Evolutionary conservation across 2,888 invertebrate genomes (phyloP).

Genomic region (Halictus ligatus): DNA sequence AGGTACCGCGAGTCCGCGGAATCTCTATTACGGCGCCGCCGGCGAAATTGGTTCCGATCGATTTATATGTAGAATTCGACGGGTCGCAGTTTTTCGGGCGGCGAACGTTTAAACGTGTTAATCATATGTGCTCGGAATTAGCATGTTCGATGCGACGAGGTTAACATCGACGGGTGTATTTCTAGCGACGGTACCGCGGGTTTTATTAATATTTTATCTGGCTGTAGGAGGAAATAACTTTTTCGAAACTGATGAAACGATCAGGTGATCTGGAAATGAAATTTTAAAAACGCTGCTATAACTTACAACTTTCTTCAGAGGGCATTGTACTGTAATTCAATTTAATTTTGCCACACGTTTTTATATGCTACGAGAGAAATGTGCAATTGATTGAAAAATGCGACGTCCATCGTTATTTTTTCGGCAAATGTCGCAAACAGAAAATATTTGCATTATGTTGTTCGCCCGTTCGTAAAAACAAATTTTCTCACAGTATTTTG

Average conservation of each 20-base stretch:
- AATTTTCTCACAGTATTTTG: not conserved
- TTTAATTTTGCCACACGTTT: too few relatives aligned
- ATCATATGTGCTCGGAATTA: not conserved
- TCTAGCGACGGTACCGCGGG: not conserved
- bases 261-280: too few relatives aligned
- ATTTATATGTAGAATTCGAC: not conserved
- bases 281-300: too few relatives aligned
- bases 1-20: not conserved
- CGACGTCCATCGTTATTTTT: too few relatives aligned
- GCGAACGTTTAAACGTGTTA: not conserved
- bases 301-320: too few relatives aligned
- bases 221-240: not conserved
- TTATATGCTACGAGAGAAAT: too few relatives aligned
- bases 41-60: slow-evolving; percentile 9
- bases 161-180: not conserved
- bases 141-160: not conserved
- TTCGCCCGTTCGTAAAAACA: not conserved
- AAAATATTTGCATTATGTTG: too few relatives aligned
- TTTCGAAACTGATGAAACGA: not conserved
- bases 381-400: too few relatives aligned
- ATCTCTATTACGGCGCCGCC: slow-evolving; percentile 4
- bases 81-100: not conserved
- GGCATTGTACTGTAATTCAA: too few relatives aligned
- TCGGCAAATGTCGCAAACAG: too few relatives aligned
- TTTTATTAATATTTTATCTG: not conserved